Evolutionary conservation across 1,140 invertebrate genomes (phyloP).

Genomic region (Listronotus bonariensis): DNA sequence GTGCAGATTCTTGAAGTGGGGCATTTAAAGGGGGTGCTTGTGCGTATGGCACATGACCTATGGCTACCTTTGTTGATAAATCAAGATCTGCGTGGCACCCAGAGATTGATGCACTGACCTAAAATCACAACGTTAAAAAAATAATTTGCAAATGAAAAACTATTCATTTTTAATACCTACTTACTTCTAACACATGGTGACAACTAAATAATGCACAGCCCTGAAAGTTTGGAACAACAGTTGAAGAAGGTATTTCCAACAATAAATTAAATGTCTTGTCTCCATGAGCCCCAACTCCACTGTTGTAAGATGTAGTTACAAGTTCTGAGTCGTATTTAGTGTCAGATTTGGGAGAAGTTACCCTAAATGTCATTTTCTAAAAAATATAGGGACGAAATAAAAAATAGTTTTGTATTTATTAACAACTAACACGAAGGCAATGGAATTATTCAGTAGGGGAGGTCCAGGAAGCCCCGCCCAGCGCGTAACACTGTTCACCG

Average conservation of each 20-base stretch:
- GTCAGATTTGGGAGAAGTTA: conserved; percentile 6
- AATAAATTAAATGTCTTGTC: conserved; percentile 20
- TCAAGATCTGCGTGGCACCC: conserved; percentile 15
- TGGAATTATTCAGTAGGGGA: no score
- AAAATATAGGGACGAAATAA: no score
- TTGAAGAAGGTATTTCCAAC: conserved; percentile 18
- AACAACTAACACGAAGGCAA: no score
- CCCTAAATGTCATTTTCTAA: conserved; percentile 11
- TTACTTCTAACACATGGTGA: conserved; percentile 10
- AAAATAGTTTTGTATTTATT: no score
- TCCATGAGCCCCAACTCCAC: conserved; percentile 30
- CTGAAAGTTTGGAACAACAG: conserved; percentile 16
- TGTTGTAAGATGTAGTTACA: conserved; percentile 3
- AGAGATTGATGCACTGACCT: conserved; percentile 12
- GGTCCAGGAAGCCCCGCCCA: no score
- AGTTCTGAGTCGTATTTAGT: conserved; percentile 18
- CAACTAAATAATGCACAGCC: conserved; percentile 18
- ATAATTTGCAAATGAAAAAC: neutral
- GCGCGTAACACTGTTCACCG: no score
- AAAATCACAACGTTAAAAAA: neutral
- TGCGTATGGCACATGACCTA: conserved; percentile 15
- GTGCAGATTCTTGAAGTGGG: neutral
- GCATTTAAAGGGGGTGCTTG: neutral
- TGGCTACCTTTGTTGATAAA: neutral
- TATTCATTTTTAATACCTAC: neutral